Evolutionary conservation across 2,797 vertebrate species (phyloP).

Genomic region (Fratercula arctica): DNA sequence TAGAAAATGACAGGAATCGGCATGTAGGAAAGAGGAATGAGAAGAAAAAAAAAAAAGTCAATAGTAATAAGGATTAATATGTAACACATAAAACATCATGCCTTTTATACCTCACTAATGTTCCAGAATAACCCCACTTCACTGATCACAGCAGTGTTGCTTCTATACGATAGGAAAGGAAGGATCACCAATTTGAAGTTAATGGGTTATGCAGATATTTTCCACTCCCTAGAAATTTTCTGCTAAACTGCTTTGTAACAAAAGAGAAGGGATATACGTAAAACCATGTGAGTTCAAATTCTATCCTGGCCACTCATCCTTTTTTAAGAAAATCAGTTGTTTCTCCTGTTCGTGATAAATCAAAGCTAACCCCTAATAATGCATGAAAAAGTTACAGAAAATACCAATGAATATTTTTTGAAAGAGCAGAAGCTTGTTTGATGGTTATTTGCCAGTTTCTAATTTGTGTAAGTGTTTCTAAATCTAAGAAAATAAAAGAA

Average conservation of each 20-base stretch:
- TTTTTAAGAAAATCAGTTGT: neutral
- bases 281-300: accelerated
- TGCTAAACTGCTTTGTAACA: neutral
- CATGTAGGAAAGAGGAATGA: neutral
- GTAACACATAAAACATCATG: neutral
- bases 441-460: neutral
- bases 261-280: neutral
- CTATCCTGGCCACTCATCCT: neutral
- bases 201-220: neutral
- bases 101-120: neutral
- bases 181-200: neutral
- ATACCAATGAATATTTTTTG: neutral
- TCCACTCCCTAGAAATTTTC: neutral
- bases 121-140: neutral
- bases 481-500: neutral
- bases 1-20: neutral
- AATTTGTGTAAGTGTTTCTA: neutral
- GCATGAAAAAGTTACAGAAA: neutral
- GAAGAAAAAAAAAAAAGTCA: neutral
- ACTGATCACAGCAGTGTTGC: neutral
- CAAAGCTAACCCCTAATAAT: neutral
- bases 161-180: neutral
- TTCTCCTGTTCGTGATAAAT: neutral
- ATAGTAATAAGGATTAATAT: neutral
- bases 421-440: neutral